A percentile compares a stretch with the other conserved stretches of the same genome.
Evolutionary conservation across 1,140 invertebrate species (phyloP).

Genomic region (Venustaconcha ellipsiformis): DNA sequence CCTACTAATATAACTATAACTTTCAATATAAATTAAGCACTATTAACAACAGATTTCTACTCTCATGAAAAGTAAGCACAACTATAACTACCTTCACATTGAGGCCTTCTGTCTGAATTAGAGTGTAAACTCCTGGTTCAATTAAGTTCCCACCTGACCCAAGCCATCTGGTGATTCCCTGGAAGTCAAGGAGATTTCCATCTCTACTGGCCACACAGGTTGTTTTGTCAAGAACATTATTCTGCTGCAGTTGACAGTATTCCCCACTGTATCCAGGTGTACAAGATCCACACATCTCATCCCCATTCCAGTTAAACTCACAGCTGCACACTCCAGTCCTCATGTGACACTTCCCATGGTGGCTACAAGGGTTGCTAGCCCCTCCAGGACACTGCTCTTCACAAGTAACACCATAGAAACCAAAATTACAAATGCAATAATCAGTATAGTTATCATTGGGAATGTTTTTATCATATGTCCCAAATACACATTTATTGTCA

Average conservation of each 20-base stretch:
- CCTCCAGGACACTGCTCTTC: conserved; percentile 25
- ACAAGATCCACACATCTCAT: conserved; percentile 11
- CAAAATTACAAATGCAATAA: conserved; percentile 15
- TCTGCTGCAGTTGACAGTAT: conserved; percentile 1
- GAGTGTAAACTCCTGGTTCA: too few species aligned
- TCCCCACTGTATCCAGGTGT: conserved; percentile 11
- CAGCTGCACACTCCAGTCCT: conserved; percentile 20
- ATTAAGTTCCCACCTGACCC: too few species aligned
- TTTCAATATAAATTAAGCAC: too few species aligned
- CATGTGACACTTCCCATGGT: conserved; percentile 25
- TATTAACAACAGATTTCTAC: too few species aligned
- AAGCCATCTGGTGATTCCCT: too few species aligned
- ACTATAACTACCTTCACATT: too few species aligned
- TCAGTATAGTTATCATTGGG: background rate
- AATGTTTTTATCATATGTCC: background rate
- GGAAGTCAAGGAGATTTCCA: too few species aligned
- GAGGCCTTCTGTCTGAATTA: too few species aligned
- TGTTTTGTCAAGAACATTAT: too few species aligned
- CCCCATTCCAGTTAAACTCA: conserved; percentile 20
- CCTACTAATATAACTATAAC: too few species aligned
- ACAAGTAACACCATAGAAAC: conserved; percentile 19
- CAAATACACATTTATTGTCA: conserved; percentile 20
- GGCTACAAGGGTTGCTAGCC: conserved; percentile 8
- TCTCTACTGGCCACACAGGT: too few species aligned
- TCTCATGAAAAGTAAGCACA: too few species aligned